Evolutionary conservation across 2,888 invertebrate species (phyloP).

Genomic region (Euplagia quadripunctaria): DNA sequence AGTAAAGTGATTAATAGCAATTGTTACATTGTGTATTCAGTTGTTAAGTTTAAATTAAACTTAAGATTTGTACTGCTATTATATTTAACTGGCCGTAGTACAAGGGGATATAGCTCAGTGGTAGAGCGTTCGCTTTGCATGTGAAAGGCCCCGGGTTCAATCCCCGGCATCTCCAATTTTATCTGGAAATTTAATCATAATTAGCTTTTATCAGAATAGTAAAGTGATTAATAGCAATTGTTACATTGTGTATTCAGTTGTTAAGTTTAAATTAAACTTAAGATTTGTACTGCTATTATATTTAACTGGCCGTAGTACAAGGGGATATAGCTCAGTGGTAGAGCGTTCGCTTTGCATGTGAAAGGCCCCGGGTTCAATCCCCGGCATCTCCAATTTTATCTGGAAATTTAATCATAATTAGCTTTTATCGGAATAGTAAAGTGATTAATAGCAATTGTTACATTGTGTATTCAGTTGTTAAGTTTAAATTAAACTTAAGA

Average conservation of each 20-base stretch:
- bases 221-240: no score
- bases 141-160: constrained; percentile 99
- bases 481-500: no score
- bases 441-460: not conserved
- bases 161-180: constrained; percentile 95
- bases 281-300: no score
- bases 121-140: constrained; percentile 99
- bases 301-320: not conserved
- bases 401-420: no score
- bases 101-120: constrained; percentile 94
- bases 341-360: constrained; percentile 99
- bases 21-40: constrained; percentile 5
- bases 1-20: no score
- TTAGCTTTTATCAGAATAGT: no score
- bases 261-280: constrained; percentile 30
- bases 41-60: constrained; percentile 26
- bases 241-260: constrained; percentile 6
- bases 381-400: constrained; percentile 94
- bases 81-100: not conserved
- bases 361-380: constrained; percentile 99
- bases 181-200: not conserved
- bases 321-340: constrained; percentile 97
- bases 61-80: not conserved
- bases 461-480: constrained; percentile 11
- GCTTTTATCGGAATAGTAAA: no score